These are phyloP conservation scores for Bradypodion pumilum DNA, from an alignment of 2,797 vertebrate genomes.

Conservation along the genomic window DNA sequence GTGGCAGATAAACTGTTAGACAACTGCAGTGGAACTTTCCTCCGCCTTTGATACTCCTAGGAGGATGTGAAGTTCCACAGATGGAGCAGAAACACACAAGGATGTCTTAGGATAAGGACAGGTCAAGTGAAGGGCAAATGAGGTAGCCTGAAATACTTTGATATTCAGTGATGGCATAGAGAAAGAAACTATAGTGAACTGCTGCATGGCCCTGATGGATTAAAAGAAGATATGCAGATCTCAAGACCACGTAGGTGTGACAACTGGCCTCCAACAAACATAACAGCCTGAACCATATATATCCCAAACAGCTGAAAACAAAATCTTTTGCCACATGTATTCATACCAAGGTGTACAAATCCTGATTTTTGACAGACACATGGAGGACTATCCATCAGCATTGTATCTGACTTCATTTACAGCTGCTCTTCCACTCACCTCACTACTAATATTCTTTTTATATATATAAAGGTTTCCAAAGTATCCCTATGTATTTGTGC, in stretches of 20 bases:
- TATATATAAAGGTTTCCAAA: too few relatives aligned
- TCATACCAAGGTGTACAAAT: background rate
- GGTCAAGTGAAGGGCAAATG: slow-evolving; percentile 37
- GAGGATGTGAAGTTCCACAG: slow-evolving; percentile 25
- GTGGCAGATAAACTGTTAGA: slow-evolving; percentile 49
- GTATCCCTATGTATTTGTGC: too few relatives aligned
- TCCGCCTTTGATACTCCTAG: background rate
- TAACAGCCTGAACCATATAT: background rate
- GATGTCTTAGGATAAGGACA: slow-evolving; percentile 14
- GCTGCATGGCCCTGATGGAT: background rate
- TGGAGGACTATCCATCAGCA: background rate
- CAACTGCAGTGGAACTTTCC: slow-evolving; percentile 44
- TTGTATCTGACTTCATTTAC: background rate
- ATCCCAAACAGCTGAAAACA: background rate
- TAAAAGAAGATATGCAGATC: background rate
- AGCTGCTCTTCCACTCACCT: too few relatives aligned
- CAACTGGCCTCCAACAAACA: background rate
- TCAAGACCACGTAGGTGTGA: background rate
- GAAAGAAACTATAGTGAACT: background rate
- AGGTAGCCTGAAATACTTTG: slow-evolving; percentile 6
- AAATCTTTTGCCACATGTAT: background rate
- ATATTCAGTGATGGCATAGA: slow-evolving; percentile 2
- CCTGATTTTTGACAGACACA: background rate
- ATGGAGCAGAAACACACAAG: slow-evolving; percentile 16
- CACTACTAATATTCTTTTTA: too few relatives aligned